Percentiles rank a stretch among this genome's conserved stretches.
Evolutionary conservation across 2,797 vertebrate genomes (phyloP).

Genomic region (Clarias laeviceps): DNA sequence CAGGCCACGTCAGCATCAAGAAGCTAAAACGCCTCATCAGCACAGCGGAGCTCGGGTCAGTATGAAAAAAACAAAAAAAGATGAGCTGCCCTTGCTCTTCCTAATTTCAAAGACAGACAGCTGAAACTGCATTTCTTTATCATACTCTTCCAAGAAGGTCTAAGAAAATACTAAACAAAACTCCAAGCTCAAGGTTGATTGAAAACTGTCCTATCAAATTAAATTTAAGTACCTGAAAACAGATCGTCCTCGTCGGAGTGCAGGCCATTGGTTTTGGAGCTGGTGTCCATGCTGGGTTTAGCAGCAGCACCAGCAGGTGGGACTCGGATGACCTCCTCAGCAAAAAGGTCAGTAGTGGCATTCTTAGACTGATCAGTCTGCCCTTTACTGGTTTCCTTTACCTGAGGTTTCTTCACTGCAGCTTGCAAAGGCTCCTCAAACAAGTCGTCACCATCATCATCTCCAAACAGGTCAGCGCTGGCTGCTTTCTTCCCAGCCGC

Average conservation of each 20-base stretch:
- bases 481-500: slow-evolving; percentile 54
- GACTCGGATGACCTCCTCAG: slow-evolving; percentile 60
- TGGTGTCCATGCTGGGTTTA: slow-evolving; percentile 49
- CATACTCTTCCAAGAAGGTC: background rate
- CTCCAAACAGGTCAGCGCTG: slow-evolving; percentile 63
- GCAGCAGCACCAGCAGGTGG: slow-evolving; percentile 17
- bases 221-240: slow-evolving; percentile 81
- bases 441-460: slow-evolving; percentile 63
- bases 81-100: slow-evolving; percentile 1
- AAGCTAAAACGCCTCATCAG: slow-evolving; percentile 26
- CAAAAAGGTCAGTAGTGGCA: slow-evolving; percentile 68
- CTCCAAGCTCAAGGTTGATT: background rate
- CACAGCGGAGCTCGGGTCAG: background rate
- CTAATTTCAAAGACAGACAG: slow-evolving; percentile 10
- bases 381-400: slow-evolving; percentile 25
- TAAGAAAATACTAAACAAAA: background rate
- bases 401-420: slow-evolving; percentile 59
- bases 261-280: slow-evolving; percentile 82
- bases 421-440: slow-evolving; percentile 66
- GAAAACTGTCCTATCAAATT: background rate
- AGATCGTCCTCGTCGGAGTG: slow-evolving; percentile 85
- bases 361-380: background rate
- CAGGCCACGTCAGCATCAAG: background rate
- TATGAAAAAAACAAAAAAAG: background rate
- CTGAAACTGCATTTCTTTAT: slow-evolving; percentile 29